phyloP scores from a whole-genome alignment of 2,797 vertebrate genomes.

The Botia almorhae region DNA sequence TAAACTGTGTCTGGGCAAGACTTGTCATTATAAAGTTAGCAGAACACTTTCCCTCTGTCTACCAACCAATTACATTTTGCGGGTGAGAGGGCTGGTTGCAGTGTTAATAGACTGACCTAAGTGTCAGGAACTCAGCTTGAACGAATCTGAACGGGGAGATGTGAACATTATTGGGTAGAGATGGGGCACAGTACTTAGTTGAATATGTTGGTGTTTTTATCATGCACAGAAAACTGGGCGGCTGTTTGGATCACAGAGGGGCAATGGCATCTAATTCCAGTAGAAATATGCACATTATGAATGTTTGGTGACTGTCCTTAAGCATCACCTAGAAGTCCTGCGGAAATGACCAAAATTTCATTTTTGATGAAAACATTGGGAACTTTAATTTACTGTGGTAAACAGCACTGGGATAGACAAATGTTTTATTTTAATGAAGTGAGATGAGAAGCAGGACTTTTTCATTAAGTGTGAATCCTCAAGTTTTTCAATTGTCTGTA shows the following conservation, averaged over 20 bases:
- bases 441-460: not conserved
- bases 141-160: not conserved
- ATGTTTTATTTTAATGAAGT: not conserved
- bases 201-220: not conserved
- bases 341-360: not conserved
- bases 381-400: not conserved
- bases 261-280: not conserved
- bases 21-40: not conserved
- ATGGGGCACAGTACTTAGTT: not conserved
- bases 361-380: not conserved
- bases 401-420: not conserved
- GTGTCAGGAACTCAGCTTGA: not conserved
- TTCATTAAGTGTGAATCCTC: not conserved
- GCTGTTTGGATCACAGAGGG: not conserved
- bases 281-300: constrained; percentile 4
- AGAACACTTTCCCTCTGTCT: not conserved
- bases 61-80: not conserved
- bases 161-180: not conserved
- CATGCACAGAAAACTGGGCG: not conserved
- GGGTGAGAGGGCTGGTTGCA: not conserved
- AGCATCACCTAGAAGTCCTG: not conserved
- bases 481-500: not conserved
- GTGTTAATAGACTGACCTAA: constrained; percentile 1
- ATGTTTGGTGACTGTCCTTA: not conserved
- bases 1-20: not conserved